These are phyloP conservation scores for Calameuta idolon DNA, from an alignment of 2,888 invertebrate species.

Conservation along the genomic window DNA sequence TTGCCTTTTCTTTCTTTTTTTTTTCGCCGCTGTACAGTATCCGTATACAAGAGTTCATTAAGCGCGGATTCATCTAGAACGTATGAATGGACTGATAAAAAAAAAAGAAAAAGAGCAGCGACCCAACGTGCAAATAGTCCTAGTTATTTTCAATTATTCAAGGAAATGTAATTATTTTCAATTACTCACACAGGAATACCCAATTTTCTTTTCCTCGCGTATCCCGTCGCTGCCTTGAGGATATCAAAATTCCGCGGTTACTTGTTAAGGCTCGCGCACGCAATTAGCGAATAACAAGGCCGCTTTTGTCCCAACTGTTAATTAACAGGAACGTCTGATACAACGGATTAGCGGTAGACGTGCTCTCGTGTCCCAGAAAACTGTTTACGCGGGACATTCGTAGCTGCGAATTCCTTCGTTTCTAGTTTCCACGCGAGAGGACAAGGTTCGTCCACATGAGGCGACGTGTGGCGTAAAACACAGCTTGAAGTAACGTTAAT, in stretches of 20 bases:
- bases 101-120: not conserved
- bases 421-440: not conserved
- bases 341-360: conserved; percentile 45
- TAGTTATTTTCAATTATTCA: not conserved
- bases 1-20: not conserved
- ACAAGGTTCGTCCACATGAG: not conserved
- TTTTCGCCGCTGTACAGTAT: not conserved
- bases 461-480: not conserved
- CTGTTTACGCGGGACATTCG: conserved; percentile 13
- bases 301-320: conserved; percentile 57
- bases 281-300: conserved; percentile 49
- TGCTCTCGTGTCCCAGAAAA: conserved; percentile 21
- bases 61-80: not conserved
- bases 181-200: not conserved
- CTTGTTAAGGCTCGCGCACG: not conserved
- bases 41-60: not conserved
- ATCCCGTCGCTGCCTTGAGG: not conserved
- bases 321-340: conserved; percentile 56
- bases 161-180: not conserved
- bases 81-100: not conserved
- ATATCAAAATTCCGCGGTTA: not conserved
- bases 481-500: conserved; percentile 14
- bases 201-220: not conserved
- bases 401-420: not conserved
- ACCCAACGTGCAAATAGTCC: not conserved